Percentiles rank a stretch among this genome's conserved stretches.
These are phyloP conservation scores for Drosophila macrospina DNA, from an alignment of 2,888 invertebrate species.

Conservation along the genomic window DNA sequence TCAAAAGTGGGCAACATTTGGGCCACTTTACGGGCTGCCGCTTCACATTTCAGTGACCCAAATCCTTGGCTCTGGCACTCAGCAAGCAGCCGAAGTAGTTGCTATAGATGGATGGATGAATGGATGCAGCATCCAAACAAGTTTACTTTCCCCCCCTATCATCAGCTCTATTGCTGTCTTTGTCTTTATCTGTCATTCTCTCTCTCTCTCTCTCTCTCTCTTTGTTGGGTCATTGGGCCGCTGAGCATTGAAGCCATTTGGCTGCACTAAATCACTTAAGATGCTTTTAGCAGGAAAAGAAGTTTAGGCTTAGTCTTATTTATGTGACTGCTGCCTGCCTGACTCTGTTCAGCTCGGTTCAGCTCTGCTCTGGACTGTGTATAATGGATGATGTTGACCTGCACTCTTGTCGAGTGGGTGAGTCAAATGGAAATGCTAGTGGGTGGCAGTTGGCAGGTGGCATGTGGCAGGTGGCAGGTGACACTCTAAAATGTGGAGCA, in stretches of 20 bases:
- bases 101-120: constrained; percentile 47
- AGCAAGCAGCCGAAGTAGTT: constrained; percentile 18
- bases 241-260: constrained; percentile 55
- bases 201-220: background rate
- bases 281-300: constrained; percentile 78
- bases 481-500: constrained; percentile 57
- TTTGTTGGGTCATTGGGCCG: constrained; percentile 43
- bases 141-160: constrained; percentile 31
- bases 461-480: constrained; percentile 58
- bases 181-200: background rate
- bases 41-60: constrained; percentile 76
- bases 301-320: constrained; percentile 77
- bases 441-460: constrained; percentile 43
- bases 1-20: constrained; percentile 75
- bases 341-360: constrained; percentile 13
- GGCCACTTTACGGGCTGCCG: constrained; percentile 72
- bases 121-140: constrained; percentile 62
- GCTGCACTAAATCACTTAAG: constrained; percentile 80
- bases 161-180: background rate
- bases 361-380: constrained; percentile 19
- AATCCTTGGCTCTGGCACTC: constrained; percentile 61
- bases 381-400: constrained; percentile 80
- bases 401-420: constrained; percentile 45
- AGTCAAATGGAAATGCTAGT: constrained; percentile 20
- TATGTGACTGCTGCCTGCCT: constrained; percentile 58